These are phyloP conservation scores for Aurelia aurita DNA, from an alignment of 30 jellyfish, hydroid and myxozoan species.

Conservation along the genomic window DNA sequence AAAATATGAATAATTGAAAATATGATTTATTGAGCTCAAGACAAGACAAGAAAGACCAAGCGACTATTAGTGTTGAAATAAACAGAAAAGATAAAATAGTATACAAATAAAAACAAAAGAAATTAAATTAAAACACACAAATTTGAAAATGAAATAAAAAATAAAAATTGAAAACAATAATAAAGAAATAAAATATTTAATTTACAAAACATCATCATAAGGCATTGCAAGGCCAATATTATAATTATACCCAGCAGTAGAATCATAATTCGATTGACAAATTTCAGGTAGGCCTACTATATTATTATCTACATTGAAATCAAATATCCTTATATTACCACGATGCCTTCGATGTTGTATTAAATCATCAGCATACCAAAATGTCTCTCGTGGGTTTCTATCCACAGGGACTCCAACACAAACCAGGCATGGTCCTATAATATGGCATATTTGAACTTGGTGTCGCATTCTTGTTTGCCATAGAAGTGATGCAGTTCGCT, in stretches of 20 bases:
- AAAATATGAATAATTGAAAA: no score
- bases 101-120: no score
- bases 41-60: no score
- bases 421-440: slow-evolving; percentile 52
- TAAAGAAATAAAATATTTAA: neutral
- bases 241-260: slow-evolving; percentile 74
- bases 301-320: slow-evolving; percentile 49
- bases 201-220: slow-evolving; percentile 33
- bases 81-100: no score
- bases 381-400: slow-evolving; percentile 58
- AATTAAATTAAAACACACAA: no score
- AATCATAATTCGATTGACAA: slow-evolving; percentile 75
- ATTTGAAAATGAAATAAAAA: no score
- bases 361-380: slow-evolving; percentile 84
- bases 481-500: slow-evolving; percentile 20
- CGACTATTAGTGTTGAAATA: no score
- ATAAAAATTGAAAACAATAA: no score
- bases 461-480: slow-evolving; percentile 78
- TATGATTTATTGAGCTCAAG: no score
- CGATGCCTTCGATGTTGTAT: slow-evolving; percentile 80
- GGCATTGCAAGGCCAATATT: slow-evolving; percentile 67
- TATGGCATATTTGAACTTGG: slow-evolving; percentile 70
- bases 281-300: slow-evolving; percentile 63
- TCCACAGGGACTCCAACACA: slow-evolving; percentile 65
- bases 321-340: slow-evolving; percentile 75